Conservation (phyloP, 2,113 vertebrate species). For the Hemiprocne comata region DNA sequence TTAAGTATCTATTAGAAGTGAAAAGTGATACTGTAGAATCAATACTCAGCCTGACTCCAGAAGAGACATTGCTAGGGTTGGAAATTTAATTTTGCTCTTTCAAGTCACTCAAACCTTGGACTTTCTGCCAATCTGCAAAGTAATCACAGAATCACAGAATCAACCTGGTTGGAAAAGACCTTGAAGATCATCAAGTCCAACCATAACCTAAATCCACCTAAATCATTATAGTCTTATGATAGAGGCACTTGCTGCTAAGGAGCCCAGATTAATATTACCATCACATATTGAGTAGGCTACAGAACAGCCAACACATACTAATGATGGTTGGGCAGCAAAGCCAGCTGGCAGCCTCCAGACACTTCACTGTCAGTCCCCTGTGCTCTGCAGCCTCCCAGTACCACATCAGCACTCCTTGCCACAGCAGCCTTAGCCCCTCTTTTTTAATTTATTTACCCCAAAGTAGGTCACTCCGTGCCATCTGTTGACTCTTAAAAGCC, state of each 20-base stretch:
- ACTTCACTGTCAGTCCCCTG: neutral
- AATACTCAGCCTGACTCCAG: neutral
- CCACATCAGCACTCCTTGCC: neutral
- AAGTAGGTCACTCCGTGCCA: conserved; percentile 29
- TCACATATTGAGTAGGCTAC: conserved; percentile 49
- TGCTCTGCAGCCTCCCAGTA: neutral
- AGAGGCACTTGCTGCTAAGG: conserved; percentile 37
- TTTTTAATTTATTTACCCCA: neutral
- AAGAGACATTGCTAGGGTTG: neutral
- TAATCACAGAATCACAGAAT: too few relatives aligned
- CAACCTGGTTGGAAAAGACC: too few relatives aligned
- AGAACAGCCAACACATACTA: conserved; percentile 44
- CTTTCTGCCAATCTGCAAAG: conserved; percentile 34
- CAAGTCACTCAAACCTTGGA: neutral
- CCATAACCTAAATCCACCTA: too few relatives aligned
- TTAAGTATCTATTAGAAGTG: neutral
- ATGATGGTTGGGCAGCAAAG: neutral
- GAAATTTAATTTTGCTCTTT: conserved; percentile 23
- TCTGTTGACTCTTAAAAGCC: neutral
- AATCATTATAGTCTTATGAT: neutral
- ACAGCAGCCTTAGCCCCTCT: neutral
- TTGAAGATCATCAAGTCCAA: too few relatives aligned
- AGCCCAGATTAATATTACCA: conserved; percentile 29
- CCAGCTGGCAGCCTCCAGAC: neutral
- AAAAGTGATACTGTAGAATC: neutral